Evolutionary conservation across 2,113 vertebrate species (phyloP).

Genomic region (Daubentonia madagascariensis): DNA sequence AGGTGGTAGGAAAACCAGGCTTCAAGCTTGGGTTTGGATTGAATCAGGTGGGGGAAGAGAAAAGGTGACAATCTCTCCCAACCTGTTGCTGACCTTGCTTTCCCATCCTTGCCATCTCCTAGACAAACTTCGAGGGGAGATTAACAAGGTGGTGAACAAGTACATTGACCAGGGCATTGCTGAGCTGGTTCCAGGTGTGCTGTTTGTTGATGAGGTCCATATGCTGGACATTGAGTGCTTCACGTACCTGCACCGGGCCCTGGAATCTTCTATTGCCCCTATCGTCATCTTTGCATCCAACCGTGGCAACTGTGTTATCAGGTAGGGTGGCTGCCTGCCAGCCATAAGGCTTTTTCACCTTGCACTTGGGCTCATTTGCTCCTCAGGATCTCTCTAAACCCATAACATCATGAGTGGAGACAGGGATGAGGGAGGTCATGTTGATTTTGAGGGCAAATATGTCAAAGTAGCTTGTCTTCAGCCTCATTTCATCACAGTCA

Average conservation of each 20-base stretch:
- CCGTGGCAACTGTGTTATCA: slow-evolving; percentile 95
- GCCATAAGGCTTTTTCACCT: background rate
- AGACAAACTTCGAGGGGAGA: slow-evolving; percentile 98
- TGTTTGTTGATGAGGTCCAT: slow-evolving; percentile 98
- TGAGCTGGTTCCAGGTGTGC: slow-evolving; percentile 95
- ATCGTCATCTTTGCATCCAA: slow-evolving; percentile 99
- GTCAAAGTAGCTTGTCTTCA: background rate
- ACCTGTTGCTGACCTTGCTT: background rate
- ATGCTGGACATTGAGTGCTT: slow-evolving; percentile 99
- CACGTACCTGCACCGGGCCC: slow-evolving; percentile 95
- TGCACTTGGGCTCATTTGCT: too few relatives aligned
- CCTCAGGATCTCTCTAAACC: background rate
- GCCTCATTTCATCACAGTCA: background rate
- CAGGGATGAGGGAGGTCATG: background rate
- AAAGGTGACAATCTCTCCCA: rapidly evolving
- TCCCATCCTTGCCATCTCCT: background rate
- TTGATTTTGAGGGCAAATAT: background rate
- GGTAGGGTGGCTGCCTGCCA: slow-evolving; percentile 79
- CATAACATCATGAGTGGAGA: rapidly evolving
- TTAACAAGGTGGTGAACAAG: slow-evolving; percentile 99
- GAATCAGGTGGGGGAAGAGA: background rate
- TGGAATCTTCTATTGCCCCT: slow-evolving; percentile 96
- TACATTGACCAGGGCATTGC: slow-evolving; percentile 99
- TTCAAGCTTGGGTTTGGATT: background rate
- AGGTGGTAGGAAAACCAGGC: background rate